A percentile compares a stretch with the other conserved stretches of the same genome.
Evolutionary conservation across 2,113 vertebrate genomes (phyloP).

Genomic region (Eublepharis macularius): DNA sequence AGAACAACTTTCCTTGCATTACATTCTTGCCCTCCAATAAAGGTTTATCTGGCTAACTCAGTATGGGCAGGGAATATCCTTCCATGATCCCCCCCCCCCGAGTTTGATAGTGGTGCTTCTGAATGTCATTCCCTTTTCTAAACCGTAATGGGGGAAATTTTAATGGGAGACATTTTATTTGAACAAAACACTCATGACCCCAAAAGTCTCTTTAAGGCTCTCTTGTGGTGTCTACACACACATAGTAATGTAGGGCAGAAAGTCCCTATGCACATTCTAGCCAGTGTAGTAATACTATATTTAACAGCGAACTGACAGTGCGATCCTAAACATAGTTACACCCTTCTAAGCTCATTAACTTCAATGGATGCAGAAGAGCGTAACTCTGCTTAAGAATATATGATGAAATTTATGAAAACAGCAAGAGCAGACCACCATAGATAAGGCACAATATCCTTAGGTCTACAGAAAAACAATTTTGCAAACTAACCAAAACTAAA

Average conservation of each 20-base stretch:
- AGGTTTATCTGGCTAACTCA: conserved; percentile 3
- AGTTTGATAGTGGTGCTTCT: rapidly evolving
- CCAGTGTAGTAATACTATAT: not conserved
- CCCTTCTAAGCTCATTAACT: too few species aligned
- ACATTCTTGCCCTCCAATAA: conserved; percentile 29
- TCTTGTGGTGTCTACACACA: not conserved
- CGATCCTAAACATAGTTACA: too few species aligned
- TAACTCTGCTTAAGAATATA: too few species aligned
- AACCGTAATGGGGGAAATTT: not conserved
- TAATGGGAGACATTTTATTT: not conserved
- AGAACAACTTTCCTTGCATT: conserved; percentile 68
- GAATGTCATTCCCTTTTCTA: not conserved
- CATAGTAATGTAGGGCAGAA: not conserved
- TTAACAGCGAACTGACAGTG: not conserved
- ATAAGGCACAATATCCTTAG: too few species aligned
- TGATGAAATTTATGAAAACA: too few species aligned
- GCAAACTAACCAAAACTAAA: not conserved
- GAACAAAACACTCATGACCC: not conserved
- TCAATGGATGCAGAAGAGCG: too few species aligned
- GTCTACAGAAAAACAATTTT: not conserved
- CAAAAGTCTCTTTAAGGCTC: not conserved
- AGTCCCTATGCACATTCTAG: not conserved
- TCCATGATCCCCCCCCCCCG: not conserved
- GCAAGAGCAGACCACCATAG: too few species aligned
- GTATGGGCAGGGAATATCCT: not conserved